Conservation (phyloP, 2,888 invertebrate genomes). For the Drosophila mulleri region DNA sequence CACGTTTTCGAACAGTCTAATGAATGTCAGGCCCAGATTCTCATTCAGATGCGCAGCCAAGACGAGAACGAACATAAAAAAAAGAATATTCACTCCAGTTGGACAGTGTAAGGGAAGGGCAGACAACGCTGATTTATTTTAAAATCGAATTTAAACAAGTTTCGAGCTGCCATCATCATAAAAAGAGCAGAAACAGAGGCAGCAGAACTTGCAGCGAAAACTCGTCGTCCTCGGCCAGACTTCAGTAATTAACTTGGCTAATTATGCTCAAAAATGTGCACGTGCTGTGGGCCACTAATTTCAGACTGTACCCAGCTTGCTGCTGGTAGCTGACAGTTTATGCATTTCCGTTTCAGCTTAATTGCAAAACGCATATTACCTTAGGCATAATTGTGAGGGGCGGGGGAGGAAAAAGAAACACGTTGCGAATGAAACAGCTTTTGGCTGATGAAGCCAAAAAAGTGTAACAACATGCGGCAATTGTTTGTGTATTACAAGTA, state of each 20-base stretch:
- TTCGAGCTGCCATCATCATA: conserved; percentile 36
- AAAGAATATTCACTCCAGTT: conserved; percentile 11
- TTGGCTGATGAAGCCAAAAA: conserved; percentile 69
- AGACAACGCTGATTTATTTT: conserved; percentile 51
- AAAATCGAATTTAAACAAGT: conserved; percentile 71
- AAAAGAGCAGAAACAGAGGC: background rate
- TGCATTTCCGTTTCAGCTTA: conserved; percentile 57
- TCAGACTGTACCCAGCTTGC: conserved; percentile 29
- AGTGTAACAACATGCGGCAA: conserved; percentile 57
- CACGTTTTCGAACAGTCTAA: conserved; percentile 66
- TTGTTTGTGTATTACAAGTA: conserved; percentile 42
- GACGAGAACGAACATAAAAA: background rate
- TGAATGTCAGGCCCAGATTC: conserved; percentile 54
- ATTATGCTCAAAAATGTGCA: conserved; percentile 70
- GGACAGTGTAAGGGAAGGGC: conserved; percentile 11
- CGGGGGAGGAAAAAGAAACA: conserved; percentile 40
- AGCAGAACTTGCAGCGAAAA: background rate
- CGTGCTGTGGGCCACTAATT: conserved; percentile 56
- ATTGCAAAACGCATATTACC: conserved; percentile 65
- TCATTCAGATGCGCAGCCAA: conserved; percentile 1
- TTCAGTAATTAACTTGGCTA: conserved; percentile 77
- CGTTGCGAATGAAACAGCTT: conserved; percentile 62
- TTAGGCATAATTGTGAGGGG: conserved; percentile 52
- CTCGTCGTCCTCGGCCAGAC: conserved; percentile 49
- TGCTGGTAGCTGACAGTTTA: conserved; percentile 3